A percentile compares a stretch with the other conserved stretches of the same genome.
Evolutionary conservation across 2,797 vertebrate genomes (phyloP).

Genomic region (Gila robusta): DNA sequence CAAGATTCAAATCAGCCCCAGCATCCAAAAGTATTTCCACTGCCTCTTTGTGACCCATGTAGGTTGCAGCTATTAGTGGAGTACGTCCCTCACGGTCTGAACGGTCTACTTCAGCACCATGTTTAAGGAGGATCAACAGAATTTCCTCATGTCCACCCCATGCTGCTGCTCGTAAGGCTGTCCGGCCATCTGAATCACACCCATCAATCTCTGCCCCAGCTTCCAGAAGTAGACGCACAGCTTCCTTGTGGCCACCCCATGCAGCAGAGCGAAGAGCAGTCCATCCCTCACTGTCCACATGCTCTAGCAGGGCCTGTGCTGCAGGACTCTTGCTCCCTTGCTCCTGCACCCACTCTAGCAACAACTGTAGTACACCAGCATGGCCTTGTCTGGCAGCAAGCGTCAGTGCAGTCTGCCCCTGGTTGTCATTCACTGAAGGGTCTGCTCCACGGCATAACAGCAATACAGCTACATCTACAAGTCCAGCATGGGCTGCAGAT

Average conservation of each 20-base stretch:
- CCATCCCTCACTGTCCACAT: conserved; percentile 83
- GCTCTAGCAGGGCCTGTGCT: conserved; percentile 71
- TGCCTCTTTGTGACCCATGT: conserved; percentile 84
- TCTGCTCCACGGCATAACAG: conserved; percentile 77
- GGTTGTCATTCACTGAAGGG: conserved; percentile 75
- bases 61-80: conserved; percentile 83
- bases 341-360: conserved; percentile 77
- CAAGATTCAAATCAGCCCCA: conserved; percentile 75
- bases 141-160: conserved; percentile 86
- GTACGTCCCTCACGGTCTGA: conserved; percentile 82
- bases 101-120: conserved; percentile 77
- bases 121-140: conserved; percentile 74
- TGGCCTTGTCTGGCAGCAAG: conserved; percentile 81
- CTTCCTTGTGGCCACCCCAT: conserved; percentile 83
- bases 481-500: conserved; percentile 76
- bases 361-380: conserved; percentile 71
- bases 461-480: conserved; percentile 71
- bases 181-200: conserved; percentile 81
- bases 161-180: conserved; percentile 83
- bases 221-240: conserved; percentile 77
- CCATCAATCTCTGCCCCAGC: conserved; percentile 81
- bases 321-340: conserved; percentile 56
- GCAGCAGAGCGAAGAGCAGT: conserved; percentile 83
- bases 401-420: conserved; percentile 82
- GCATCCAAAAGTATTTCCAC: conserved; percentile 79